Evolutionary conservation across 1,140 invertebrate species (phyloP).

Genomic region (Brachionus calyciflorus): DNA sequence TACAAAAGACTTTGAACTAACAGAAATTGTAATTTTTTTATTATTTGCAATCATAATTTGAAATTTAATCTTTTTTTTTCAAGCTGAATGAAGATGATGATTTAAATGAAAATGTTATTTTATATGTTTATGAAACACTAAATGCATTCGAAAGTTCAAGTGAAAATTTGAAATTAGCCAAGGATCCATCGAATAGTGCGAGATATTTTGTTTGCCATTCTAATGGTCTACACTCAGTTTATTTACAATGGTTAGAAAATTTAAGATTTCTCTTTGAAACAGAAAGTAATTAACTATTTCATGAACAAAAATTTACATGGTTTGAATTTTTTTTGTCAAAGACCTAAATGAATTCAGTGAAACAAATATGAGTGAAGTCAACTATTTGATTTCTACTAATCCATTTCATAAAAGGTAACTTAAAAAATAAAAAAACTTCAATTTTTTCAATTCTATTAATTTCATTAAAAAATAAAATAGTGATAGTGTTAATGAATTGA

Average conservation of each 20-base stretch:
- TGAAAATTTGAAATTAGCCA: neutral
- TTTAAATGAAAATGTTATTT: neutral
- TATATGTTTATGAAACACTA: slow-evolving; percentile 22
- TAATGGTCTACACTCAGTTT: slow-evolving; percentile 15
- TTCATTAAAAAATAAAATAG: neutral
- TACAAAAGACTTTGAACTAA: neutral
- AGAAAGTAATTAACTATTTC: neutral
- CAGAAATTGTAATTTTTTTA: neutral
- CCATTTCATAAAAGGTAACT: neutral
- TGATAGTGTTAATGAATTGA: neutral
- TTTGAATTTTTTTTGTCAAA: no score
- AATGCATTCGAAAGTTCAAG: neutral
- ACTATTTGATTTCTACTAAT: slow-evolving; percentile 18
- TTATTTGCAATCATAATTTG: neutral
- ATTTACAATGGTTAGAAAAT: slow-evolving; percentile 4
- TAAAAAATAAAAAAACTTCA: no score
- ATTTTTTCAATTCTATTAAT: neutral
- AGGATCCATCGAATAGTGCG: neutral
- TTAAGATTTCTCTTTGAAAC: neutral
- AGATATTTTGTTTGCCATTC: slow-evolving; percentile 14
- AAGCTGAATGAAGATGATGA: slow-evolving; percentile 6
- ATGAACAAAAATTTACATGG: no score
- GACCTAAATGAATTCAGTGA: slow-evolving; percentile 7
- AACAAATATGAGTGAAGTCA: neutral
- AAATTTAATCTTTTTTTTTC: neutral